Conservation (phyloP, 2,797 vertebrate genomes). For the Myiotriccus ornatus region DNA sequence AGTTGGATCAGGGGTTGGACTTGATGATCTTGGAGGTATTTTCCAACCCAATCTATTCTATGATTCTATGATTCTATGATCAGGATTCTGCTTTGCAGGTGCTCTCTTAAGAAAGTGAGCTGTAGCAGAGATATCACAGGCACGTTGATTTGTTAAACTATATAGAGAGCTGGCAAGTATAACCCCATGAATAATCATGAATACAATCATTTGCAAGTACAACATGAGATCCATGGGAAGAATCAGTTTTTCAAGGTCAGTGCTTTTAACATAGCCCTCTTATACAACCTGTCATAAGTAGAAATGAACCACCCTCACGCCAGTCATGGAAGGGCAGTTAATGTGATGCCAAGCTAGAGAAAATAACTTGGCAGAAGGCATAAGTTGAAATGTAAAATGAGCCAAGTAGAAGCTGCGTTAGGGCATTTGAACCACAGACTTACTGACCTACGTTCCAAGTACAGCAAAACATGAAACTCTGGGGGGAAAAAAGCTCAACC, state of each 20-base stretch:
- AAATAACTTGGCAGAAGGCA: background rate
- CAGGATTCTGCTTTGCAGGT: background rate
- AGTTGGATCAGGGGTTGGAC: too few relatives aligned
- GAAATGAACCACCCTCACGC: background rate
- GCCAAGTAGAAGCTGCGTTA: background rate
- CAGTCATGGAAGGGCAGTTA: background rate
- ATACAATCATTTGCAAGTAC: background rate
- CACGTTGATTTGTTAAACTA: background rate
- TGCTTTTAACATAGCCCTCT: background rate
- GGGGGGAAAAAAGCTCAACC: background rate
- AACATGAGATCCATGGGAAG: background rate
- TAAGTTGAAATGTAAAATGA: background rate
- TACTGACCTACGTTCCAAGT: background rate
- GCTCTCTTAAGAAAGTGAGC: background rate
- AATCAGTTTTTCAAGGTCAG: background rate
- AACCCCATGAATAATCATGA: background rate
- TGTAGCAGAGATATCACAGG: background rate
- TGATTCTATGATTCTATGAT: too few relatives aligned
- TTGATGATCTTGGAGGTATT: too few relatives aligned
- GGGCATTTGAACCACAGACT: background rate
- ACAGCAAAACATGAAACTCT: background rate
- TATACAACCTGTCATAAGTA: background rate
- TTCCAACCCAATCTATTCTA: too few relatives aligned
- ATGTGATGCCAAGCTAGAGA: background rate
- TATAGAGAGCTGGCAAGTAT: background rate